These are phyloP conservation scores for Apotomis betuletana DNA, from an alignment of 2,888 invertebrate species.

Conservation along the genomic window DNA sequence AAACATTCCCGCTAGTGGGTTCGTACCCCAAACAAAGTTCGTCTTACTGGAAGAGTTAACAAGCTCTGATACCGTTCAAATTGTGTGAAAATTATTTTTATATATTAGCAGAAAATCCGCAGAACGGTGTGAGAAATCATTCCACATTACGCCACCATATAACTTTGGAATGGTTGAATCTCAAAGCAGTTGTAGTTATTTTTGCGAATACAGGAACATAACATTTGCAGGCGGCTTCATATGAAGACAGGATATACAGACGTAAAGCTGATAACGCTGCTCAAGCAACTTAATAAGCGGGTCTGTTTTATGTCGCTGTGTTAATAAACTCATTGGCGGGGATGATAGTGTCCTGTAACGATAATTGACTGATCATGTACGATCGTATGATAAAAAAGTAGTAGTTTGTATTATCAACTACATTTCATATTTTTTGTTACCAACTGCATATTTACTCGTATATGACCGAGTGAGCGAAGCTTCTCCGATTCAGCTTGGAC, in stretches of 20 bases:
- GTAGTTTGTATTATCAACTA: neutral
- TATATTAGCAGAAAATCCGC: too few species aligned
- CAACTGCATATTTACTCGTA: too few species aligned
- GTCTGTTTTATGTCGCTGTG: conserved; percentile 35
- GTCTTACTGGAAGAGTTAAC: too few species aligned
- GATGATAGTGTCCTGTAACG: conserved; percentile 42
- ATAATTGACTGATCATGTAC: conserved; percentile 38
- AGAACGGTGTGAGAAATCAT: too few species aligned
- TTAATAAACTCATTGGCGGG: conserved; percentile 45
- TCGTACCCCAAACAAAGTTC: too few species aligned
- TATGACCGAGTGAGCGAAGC: too few species aligned
- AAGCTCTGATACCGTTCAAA: too few species aligned
- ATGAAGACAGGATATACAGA: conserved; percentile 12
- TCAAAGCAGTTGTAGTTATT: neutral
- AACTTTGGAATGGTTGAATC: neutral
- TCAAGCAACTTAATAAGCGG: conserved; percentile 26
- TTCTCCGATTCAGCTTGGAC: too few species aligned
- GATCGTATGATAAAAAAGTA: conserved; percentile 10
- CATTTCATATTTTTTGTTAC: too few species aligned
- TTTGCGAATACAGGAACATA: neutral
- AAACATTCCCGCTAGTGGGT: too few species aligned
- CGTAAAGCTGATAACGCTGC: conserved; percentile 16
- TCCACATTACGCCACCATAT: too few species aligned
- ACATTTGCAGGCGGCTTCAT: neutral
- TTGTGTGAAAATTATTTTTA: too few species aligned